phyloP scores from a whole-genome alignment of 2,797 vertebrate genomes.

The Halcyon leucocephala region DNA sequence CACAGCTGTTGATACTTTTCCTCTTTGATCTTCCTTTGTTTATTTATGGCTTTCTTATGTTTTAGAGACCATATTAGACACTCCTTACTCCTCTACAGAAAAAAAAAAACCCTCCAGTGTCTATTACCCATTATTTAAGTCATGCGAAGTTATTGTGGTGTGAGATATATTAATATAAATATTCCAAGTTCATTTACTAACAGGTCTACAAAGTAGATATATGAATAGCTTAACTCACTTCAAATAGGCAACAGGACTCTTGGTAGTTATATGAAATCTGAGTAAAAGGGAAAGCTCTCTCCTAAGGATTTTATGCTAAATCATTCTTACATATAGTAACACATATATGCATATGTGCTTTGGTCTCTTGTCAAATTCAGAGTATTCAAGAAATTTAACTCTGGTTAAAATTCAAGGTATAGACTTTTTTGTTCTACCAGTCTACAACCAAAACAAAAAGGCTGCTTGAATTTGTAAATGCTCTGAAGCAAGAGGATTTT shows the following conservation, averaged over 20 bases:
- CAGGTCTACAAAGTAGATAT: background rate
- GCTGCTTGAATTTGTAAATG: background rate
- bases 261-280: background rate
- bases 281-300: background rate
- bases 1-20: background rate
- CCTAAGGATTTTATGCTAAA: background rate
- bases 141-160: background rate
- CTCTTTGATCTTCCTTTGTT: background rate
- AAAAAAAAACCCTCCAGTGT: background rate
- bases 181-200: background rate
- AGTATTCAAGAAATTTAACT: background rate
- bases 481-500: background rate
- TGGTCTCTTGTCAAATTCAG: background rate
- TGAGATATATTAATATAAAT: background rate
- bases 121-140: background rate
- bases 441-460: background rate
- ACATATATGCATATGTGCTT: background rate
- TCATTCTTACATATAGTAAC: background rate
- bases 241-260: background rate
- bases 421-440: background rate
- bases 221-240: background rate
- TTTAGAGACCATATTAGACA: background rate
- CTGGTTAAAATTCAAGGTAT: background rate
- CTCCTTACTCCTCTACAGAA: background rate
- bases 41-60: background rate